Evolutionary conservation across 2,888 invertebrate genomes (phyloP), one percentile per base, ranked within the genome.

Genomic region (Hecatera dysodea): DNA sequence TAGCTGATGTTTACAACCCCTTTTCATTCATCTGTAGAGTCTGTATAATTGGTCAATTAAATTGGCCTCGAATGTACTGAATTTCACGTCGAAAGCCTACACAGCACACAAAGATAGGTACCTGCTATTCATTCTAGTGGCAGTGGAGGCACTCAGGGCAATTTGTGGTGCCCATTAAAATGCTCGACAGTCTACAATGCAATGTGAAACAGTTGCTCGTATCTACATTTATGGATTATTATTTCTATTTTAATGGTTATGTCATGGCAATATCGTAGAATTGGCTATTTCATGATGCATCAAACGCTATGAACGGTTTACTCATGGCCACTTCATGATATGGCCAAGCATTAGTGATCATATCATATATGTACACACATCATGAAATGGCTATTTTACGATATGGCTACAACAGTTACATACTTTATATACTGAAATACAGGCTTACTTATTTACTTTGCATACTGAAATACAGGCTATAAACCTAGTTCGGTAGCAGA

Each of bases 141-240:
- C 57, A 59, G 59, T 81, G 55, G 72, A 78, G 81, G 81, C 82
- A 81, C 78, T 86, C 75, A 55, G 69, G 76, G 77, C 81, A 86
- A 88, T 87, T 87, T 82, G 84, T 48, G 70, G 75, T 72, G 53
- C 60, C 73, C 70, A 85, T 87, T 81, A 71, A 81, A 81, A 81
- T 77, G 71, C 50, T 65, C 67, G 56, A 65, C 72, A 69, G 19
- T 61, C 73, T 72, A 70, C 60, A 57, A 60, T 24, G 50, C 60
- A 65, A 71, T 62, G 65, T 68, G 56, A 42, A 70, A 69, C 53
- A 52, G 39, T 50, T 36, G 29, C 8, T 17, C 12, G 48, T 36
- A 36, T 22, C 36, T 36, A 6, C 33, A 27, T 9, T 5, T 5
- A 17, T 42, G 15, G 8, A 63, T 33, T 27, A 33, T 56, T 12